Base-by-base conservation (phyloP, 2,888 invertebrate genomes). In the Azorinus chamasolen region DNA sequence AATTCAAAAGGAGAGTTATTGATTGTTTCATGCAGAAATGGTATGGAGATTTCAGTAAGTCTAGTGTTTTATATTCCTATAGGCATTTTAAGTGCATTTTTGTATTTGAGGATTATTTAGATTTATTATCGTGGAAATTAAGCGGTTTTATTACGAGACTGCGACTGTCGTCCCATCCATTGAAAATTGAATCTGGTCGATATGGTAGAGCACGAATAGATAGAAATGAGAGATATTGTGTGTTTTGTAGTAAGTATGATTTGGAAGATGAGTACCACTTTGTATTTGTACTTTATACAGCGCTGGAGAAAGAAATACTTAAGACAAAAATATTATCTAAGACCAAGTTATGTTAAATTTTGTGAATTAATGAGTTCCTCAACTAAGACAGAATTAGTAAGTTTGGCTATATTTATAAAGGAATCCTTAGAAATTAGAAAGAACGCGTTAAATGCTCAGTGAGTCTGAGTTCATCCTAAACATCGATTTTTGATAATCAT, bases 241-340 rank as follows among this genome's bases (percentile, higher is more conserved):
- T 16, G 6, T 6, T 57, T 2, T 66, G 66, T 39, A 22, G 57
- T 10, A n/a, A 18, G 18, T 16, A 46, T 46, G 66, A 57, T 10
- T 20, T 66, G n/a, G 66, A 66, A 50, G 66, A 57, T 39, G 57
- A 57, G 24, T 66, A 32, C 24, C 66, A 66, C 37, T 66, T 66
- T 10, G 12, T 57, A 12, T 25, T 57, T 6, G 32, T 32, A 4
- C 10, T 32, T 32, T 32, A 32, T 32, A 32, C 32, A 32, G 32
- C 10, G 32, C 4, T 32, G 4, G 4, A 32, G 10, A 32, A 32
- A 6, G 5, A 32, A 32, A 32, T 32, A 6, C 4, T 32, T 6
- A 32, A 32, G 10, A 32, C 4, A 32, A 10, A 6, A 32, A 4
- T 32, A 6, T 32, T 32, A 32, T 10, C 5, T 32, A 32, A 32